A percentile compares a stretch with the other conserved stretches of the same genome.
Evolutionary conservation across 2,888 invertebrate genomes (phyloP).

Genomic region (Tenthredo notha): DNA sequence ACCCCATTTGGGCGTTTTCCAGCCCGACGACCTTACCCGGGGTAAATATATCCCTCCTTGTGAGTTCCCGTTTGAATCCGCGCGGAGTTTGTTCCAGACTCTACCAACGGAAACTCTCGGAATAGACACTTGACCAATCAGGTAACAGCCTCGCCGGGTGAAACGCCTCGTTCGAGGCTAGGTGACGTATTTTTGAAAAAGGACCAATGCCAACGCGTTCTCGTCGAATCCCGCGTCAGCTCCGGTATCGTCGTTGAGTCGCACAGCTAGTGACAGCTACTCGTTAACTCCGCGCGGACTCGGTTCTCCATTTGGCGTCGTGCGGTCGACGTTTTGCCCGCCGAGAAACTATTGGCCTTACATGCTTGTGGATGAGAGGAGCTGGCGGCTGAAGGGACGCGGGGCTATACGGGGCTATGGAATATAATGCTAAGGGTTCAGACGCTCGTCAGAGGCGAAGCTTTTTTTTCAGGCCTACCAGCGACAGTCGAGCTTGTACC

Average conservation of each 20-base stretch:
- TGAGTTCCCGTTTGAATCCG: slow-evolving; percentile 57
- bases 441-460: slow-evolving; percentile 50
- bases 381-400: slow-evolving; percentile 7
- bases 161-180: slow-evolving; percentile 65
- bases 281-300: slow-evolving; percentile 57
- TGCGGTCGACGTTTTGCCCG: slow-evolving; percentile 40
- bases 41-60: slow-evolving; percentile 69
- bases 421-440: slow-evolving; percentile 51
- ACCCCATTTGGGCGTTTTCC: slow-evolving; percentile 79
- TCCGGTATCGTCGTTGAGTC: background rate
- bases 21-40: slow-evolving; percentile 77
- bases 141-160: slow-evolving; percentile 64
- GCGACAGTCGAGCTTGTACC: slow-evolving; percentile 51
- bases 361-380: slow-evolving; percentile 45
- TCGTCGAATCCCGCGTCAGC: slow-evolving; percentile 62
- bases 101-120: slow-evolving; percentile 63
- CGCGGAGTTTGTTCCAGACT: slow-evolving; percentile 60
- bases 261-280: slow-evolving; percentile 32
- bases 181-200: slow-evolving; percentile 68
- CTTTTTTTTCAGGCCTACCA: slow-evolving; percentile 50
- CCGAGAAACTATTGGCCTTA: slow-evolving; percentile 48
- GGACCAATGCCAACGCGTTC: slow-evolving; percentile 64
- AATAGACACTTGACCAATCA: slow-evolving; percentile 67
- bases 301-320: slow-evolving; percentile 49
- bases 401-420: slow-evolving; percentile 4